Percentiles rank a stretch among this genome's conserved stretches.
These are phyloP conservation scores for Gallinago jamesoni DNA, from an alignment of 2,113 vertebrate species.

Conservation along the genomic window DNA sequence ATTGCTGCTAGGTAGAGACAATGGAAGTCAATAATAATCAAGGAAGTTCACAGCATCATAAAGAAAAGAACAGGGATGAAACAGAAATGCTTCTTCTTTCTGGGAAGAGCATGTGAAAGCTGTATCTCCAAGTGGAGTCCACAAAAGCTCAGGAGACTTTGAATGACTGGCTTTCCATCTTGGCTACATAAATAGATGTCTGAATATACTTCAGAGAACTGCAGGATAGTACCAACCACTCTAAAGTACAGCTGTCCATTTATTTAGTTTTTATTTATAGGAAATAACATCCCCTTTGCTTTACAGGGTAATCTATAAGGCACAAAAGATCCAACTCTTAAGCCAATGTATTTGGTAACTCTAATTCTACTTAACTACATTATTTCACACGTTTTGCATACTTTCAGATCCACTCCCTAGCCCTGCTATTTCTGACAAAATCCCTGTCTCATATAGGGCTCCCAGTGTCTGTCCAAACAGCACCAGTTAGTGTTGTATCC, in stretches of 20 bases:
- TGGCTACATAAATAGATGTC: not conserved
- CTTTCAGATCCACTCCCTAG: not conserved
- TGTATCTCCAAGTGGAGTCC: not conserved
- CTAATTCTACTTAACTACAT: not conserved
- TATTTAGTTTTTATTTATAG: not conserved
- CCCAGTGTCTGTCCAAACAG: not conserved
- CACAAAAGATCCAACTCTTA: not conserved
- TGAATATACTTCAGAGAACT: not conserved
- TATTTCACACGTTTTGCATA: not conserved
- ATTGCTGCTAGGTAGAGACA: not conserved
- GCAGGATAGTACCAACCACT: not conserved
- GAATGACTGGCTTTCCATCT: not conserved
- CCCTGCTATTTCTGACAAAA: not conserved
- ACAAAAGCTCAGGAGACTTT: not conserved
- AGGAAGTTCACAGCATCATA: not conserved
- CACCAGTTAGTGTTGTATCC: not conserved
- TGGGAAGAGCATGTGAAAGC: not conserved
- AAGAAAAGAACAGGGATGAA: not conserved
- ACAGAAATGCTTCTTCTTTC: not conserved
- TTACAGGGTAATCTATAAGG: not conserved
- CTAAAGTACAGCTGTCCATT: not conserved
- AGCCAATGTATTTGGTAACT: not conserved
- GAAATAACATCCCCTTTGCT: not conserved
- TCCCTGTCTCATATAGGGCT: accelerated
- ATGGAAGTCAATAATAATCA: not conserved